These are phyloP conservation scores for Tragelaphus buxtoni DNA, from an alignment of 2,113 vertebrate genomes.

Conservation along the genomic window DNA sequence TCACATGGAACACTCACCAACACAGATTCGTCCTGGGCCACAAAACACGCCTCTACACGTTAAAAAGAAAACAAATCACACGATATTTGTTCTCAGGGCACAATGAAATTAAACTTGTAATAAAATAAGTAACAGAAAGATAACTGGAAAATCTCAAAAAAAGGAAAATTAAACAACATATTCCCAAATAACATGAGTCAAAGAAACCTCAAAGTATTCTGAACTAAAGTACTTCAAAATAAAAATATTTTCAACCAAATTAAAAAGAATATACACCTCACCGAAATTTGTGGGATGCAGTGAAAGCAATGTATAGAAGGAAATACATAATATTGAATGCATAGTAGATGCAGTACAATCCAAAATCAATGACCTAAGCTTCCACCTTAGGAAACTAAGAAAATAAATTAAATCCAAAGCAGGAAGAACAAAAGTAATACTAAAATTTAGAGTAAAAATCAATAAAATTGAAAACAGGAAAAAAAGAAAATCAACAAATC, in stretches of 20 bases:
- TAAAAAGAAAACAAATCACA: background rate
- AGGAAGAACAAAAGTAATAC: background rate
- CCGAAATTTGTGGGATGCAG: background rate
- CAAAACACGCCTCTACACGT: background rate
- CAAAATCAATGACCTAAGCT: background rate
- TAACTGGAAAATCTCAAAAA: background rate
- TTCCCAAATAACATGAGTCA: background rate
- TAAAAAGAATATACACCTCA: background rate
- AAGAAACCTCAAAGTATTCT: background rate
- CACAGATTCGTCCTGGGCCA: background rate
- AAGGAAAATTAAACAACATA: background rate
- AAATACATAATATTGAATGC: background rate
- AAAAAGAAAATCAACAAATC: background rate
- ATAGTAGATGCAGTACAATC: too few species aligned
- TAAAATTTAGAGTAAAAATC: background rate
- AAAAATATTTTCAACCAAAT: background rate
- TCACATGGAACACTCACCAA: background rate
- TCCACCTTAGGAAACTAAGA: background rate
- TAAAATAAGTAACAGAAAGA: background rate
- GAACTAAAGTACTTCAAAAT: background rate
- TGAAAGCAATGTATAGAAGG: background rate
- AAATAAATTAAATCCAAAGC: background rate
- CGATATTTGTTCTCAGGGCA: background rate
- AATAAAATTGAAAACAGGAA: background rate
- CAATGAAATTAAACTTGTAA: background rate